Evolutionary conservation across 2,797 vertebrate species (phyloP), one percentile per base, ranked within the genome.

Genomic region (Naso thynnoides): DNA sequence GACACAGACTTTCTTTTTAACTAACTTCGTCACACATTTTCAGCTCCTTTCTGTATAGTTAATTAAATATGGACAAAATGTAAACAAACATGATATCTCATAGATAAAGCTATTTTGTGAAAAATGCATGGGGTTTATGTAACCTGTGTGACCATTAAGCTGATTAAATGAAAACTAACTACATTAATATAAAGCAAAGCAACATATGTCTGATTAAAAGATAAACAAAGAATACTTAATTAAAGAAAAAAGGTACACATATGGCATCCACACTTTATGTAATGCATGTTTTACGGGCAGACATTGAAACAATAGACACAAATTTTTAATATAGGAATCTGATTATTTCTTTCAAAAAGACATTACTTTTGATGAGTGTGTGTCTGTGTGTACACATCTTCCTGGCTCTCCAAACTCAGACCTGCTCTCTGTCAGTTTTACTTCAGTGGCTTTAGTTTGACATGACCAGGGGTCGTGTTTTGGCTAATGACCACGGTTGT

Each of bases 401-500:
- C 16, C 16, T 23, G 36, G n/a, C 59, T 67, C 19, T 70, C 19
- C n/a, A 42, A 62, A 82, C 0, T 41, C 71, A 81, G 70, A 75
- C 69, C 72, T 83, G 83, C 1, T 9, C 78, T 85, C 47, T 82
- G 55, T 86, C 80, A 75, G 56, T 75, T 76, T 48, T 70, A 88
- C 72, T 77, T 56, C 41, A 69, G 10, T 64, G 61, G 56, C 67
- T 80, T 73, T 5, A 41, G 63, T 60, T 47, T 68, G 86, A 82
- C 82, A 26, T 5, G 36, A 59, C 76, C 75, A 13, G 60, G 54
- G 81, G 81, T 90, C 49, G n/a, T 78, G 69, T 85, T 84, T 36
- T 0, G 31, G 74, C 41, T 87, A 86, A 90, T 86, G 83, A 70
- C 56, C 1, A 47, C 2, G 27, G 58, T 76, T 54, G 75, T 84